A percentile compares a stretch with the other conserved stretches of the same genome.
Conservation (phyloP, 2,113 vertebrate genomes). For the Amphilophus citrinellus region DNA sequence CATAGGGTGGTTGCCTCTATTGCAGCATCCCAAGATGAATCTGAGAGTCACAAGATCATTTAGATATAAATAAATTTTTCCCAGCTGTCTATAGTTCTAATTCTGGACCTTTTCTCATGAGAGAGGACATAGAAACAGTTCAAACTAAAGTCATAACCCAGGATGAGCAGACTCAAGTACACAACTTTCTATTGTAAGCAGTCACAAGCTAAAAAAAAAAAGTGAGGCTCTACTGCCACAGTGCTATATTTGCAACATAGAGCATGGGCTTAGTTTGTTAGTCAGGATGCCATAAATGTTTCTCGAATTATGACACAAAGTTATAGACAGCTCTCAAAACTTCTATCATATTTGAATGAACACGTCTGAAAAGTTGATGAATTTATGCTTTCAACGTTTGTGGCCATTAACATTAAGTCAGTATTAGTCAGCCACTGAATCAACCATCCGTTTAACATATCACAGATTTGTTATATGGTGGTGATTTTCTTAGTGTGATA, state of each 20-base stretch:
- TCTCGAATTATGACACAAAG: not conserved
- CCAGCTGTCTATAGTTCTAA: not conserved
- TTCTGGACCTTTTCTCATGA: not conserved
- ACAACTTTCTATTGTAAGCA: not conserved
- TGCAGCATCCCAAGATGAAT: not conserved
- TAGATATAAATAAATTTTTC: slow-evolving; percentile 7
- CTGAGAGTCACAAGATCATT: not conserved
- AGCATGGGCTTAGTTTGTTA: not conserved
- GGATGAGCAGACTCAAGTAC: not conserved
- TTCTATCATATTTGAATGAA: slow-evolving; percentile 5
- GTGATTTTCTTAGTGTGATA: slow-evolving; percentile 24
- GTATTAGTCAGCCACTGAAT: slow-evolving; percentile 48
- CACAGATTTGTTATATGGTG: slow-evolving; percentile 34
- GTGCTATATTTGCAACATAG: slow-evolving; percentile 1
- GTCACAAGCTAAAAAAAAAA: not conserved
- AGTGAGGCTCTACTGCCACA: not conserved
- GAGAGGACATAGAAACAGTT: not conserved
- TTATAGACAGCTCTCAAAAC: not conserved
- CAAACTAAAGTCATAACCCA: not conserved
- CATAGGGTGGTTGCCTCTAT: not conserved
- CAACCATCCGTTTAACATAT: slow-evolving; percentile 51
- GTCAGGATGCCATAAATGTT: not conserved
- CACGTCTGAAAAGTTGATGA: not conserved
- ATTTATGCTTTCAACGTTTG: slow-evolving; percentile 25
- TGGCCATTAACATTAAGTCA: slow-evolving; percentile 39